Evolutionary conservation across 23 tunicate genomes (phyloP).

Genomic region (Pegea sp.): DNA sequence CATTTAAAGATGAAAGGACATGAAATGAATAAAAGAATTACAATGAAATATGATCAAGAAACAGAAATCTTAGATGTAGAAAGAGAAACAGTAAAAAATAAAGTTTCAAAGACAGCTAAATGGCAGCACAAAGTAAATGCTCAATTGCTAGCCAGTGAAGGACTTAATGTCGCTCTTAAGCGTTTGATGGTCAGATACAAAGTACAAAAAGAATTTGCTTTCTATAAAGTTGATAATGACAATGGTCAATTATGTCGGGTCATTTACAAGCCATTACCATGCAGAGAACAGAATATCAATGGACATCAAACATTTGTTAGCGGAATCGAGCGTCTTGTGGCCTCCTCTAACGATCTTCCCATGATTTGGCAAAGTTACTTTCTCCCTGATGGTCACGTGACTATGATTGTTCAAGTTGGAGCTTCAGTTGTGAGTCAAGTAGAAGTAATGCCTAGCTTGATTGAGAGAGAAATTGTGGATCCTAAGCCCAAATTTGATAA

Average conservation of each 20-base stretch:
- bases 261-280: conserved; percentile 30
- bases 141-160: conserved; percentile 42
- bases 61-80: conserved; percentile 21
- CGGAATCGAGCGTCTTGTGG: conserved; percentile 60
- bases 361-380: conserved; percentile 63
- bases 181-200: conserved; percentile 27
- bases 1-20: conserved; percentile 48
- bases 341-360: conserved; percentile 28
- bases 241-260: conserved; percentile 28
- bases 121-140: conserved; percentile 7
- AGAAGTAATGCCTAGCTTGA: conserved; percentile 41
- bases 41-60: conserved; percentile 24
- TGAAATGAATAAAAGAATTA: conserved; percentile 47
- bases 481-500: conserved; percentile 56
- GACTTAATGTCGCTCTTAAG: conserved; percentile 25
- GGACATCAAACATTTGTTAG: conserved; percentile 24
- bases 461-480: conserved; percentile 32
- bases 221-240: conserved; percentile 31
- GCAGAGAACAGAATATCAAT: conserved; percentile 42
- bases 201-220: conserved; percentile 13
- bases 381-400: conserved; percentile 71
- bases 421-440: conserved; percentile 26
- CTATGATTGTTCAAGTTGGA: conserved; percentile 67
- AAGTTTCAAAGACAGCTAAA: conserved; percentile 6
- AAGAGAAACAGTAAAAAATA: conserved; percentile 26